These are phyloP conservation scores for Papilio dardanus DNA, from an alignment of 1,140 invertebrate species.

Conservation along the genomic window DNA sequence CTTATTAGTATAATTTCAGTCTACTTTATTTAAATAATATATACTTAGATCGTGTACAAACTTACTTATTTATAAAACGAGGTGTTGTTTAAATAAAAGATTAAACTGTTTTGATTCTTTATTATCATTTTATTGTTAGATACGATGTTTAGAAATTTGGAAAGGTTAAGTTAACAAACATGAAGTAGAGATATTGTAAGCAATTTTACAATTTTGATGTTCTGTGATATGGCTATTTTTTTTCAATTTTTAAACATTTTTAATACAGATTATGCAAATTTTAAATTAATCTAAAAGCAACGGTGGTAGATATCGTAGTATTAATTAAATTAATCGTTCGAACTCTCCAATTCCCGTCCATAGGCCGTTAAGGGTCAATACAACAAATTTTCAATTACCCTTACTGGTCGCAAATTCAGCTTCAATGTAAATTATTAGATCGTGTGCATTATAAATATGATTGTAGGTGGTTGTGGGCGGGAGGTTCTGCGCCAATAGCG, in stretches of 20 bases:
- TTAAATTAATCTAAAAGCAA: conserved; percentile 28
- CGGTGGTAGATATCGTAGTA: conserved; percentile 33
- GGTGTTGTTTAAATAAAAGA: too few species aligned
- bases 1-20: too few species aligned
- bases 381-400: conserved; percentile 82
- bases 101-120: too few species aligned
- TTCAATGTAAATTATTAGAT: conserved; percentile 81
- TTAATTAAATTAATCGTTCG: conserved; percentile 72
- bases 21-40: too few species aligned
- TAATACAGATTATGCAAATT: not conserved
- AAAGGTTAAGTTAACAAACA: too few species aligned
- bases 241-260: not conserved
- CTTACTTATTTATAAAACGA: too few species aligned
- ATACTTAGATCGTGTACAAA: too few species aligned
- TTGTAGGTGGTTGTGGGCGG: conserved; percentile 78
- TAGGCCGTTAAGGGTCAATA: conserved; percentile 75
- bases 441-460: conserved; percentile 81
- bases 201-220: not conserved
- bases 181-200: too few species aligned
- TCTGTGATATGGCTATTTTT: not conserved
- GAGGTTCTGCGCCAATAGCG: conserved; percentile 62
- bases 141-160: too few species aligned
- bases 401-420: conserved; percentile 78
- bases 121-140: too few species aligned
- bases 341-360: conserved; percentile 55